Evolutionary conservation across 2,797 vertebrate species (phyloP).

Genomic region (Aotus griseimembra): DNA sequence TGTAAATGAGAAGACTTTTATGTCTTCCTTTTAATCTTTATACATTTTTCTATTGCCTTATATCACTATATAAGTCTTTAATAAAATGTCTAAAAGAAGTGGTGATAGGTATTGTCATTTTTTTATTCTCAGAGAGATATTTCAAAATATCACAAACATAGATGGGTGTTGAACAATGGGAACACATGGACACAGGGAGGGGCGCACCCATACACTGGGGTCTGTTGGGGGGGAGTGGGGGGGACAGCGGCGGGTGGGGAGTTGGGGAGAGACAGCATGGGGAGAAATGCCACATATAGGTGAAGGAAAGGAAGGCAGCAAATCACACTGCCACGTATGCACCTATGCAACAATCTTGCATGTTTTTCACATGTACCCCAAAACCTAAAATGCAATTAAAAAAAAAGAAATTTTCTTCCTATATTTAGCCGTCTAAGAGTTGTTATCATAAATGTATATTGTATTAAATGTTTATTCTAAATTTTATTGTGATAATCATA

Average conservation of each 20-base stretch:
- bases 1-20: not conserved
- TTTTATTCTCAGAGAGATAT: not conserved
- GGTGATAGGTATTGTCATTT: not conserved
- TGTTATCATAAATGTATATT: not conserved
- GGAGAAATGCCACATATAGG: no score
- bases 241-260: no score
- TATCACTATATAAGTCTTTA: not conserved
- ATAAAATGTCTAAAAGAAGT: not conserved
- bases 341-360: no score
- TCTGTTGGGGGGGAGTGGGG: no score
- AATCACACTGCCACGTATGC: no score
- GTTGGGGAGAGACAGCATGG: no score
- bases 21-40: not conserved
- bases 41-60: not conserved
- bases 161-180: no score
- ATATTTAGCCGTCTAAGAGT: not conserved
- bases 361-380: no score
- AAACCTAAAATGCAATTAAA: no score
- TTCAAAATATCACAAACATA: not conserved
- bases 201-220: no score
- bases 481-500: not conserved
- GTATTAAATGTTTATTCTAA: not conserved
- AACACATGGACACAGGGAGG: no score
- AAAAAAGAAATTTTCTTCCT: not conserved
- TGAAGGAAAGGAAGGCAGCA: no score